Base-by-base conservation (phyloP, 2,888 invertebrate species). In the Epirrhoe alternata region DNA sequence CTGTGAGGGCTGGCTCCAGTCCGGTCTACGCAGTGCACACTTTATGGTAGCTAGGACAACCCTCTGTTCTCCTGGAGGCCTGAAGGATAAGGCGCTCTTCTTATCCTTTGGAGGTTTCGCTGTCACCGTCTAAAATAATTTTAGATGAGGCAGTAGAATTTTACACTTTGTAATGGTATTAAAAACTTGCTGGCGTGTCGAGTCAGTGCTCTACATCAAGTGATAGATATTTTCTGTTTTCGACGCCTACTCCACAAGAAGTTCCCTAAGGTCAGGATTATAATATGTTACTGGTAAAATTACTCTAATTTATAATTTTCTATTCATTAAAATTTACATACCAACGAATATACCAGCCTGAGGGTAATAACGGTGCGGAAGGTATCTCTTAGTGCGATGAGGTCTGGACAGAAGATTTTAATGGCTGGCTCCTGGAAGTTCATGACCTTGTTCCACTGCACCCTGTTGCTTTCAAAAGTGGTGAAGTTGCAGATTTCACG, bases 1-100 rank as follows among this genome's bases (percentile, higher is more conserved):
- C 60, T 94, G 88, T 0, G 87, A 86, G 0, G 84, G 76, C 53
- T 94, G 94, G 63, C 93, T 94, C 95, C 95, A 95, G 77, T 94
- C 94, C 0, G 91, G 86, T 7, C 73, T 78, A 56, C 78, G 84
- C 12, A 95, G 83, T 0, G 87, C 75, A 68, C 94, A 94, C 61
- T 78, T 86, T 61, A 95, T 88, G 6, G 88, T 90, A 0, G 94
- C 94, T 12, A 95, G 66, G 0, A 87, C 88, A 1, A 86, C 86
- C 54, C 84, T 77, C 68, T 86, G 85, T 55, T 90, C 89, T 0
- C 78, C 72, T 0, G 78, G 72, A 0, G 71, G 47, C 54, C 79
- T 84, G 0, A 87, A n/a, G 0, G 69, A 24, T 0, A 68, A 68
- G 3, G 59, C 47, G 64, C 86, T 89, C 69, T 89, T 90, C 74